Evolutionary conservation across 2,797 vertebrate species (phyloP), one percentile per base, ranked within the genome.

Genomic region (Urosaurus nigricauda): DNA sequence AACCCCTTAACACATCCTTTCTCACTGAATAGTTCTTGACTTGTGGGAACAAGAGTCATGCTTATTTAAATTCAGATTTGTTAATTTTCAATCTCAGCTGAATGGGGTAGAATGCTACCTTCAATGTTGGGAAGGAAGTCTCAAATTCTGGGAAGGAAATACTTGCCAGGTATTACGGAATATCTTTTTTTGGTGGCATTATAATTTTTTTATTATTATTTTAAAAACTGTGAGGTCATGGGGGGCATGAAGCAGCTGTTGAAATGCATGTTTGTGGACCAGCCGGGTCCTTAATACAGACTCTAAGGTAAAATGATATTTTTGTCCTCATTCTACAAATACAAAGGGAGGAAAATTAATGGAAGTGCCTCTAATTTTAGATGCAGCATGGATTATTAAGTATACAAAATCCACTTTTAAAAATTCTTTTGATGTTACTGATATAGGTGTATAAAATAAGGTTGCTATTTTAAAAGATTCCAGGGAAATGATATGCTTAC

Each of bases 391-490:
- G 16, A n/a, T 19, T 83, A 87, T 87, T 85, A 9, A 83, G 80
- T 63, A 68, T 56, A 2, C 78, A 35, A n/a, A 12, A 26, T 53
- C 26, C 17, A 63, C 89, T 53, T 92, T 87, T 84, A 88, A 84
- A 77, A 81, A 88, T 32, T 2, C 0, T 29, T 79, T 80, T 85
- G 29, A 43, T 16, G 37, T 75, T 77, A 74, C 37, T 63, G 4
- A 65, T 86, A 9, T 53, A 70, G 35, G 88, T 89, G 86, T 86
- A 79, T 86, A 82, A 68, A 81, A 75, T 37, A 65, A 56, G 47
- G 47, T 9, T 2, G 56, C 35, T 65, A 51, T 53, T 71, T 71
- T 56, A 70, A 35, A 53, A 26, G 40, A 29, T 79, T 70, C 21
- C n/a, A 47, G 40, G 32, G 32, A 35, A 51, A 5, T 85, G 21